Evolutionary conservation across 23 tunicate species (phyloP), one percentile per base, ranked within the genome.

Genomic region (Phallusia fumigata): DNA sequence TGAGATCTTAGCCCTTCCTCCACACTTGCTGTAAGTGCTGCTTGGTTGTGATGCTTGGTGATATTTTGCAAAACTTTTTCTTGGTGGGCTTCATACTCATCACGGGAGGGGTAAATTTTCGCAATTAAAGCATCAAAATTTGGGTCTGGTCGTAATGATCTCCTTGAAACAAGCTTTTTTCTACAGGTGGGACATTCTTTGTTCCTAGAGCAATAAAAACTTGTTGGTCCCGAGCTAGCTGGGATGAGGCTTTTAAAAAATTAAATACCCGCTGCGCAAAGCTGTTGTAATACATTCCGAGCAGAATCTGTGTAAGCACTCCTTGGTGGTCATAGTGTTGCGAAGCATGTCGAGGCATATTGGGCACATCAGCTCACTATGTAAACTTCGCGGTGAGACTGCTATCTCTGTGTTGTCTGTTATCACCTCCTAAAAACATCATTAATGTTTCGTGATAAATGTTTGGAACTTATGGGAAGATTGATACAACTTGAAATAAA

Each of bases 171-270:
- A 53, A 96, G 53, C 53, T 91, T 90, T 74, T 96, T 96, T 28
- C 99, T 86, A 52, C 99, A 96, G 10, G 99, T 96, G 26, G 99
- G 99, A 76, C 99, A 96, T 84, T 96, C 99, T 79, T 96, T 96
- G 76, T 96, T 96, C 33, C 99, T 91, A 15, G 13, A 33, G 22
- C 45, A 74, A 74, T 1, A 19, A 40, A n/a, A n/a, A n/a, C n/a
- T n/a, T n/a, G n/a, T n/a, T n/a, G n/a, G n/a, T n/a, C n/a, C n/a
- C n/a, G n/a, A n/a, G n/a, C n/a, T n/a, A n/a, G n/a, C n/a, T n/a
- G n/a, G n/a, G n/a, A n/a, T n/a, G n/a, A n/a, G n/a, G n/a, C n/a
- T n/a, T n/a, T n/a, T n/a, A 58, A 22, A 58, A 6, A 13, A 6
- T 21, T 21, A 58, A 58, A 21, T 58, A 94, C 98, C 98, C 98